Evolutionary conservation across 2,113 vertebrate species (phyloP).

Genomic region (Sclerurus mexicanus): DNA sequence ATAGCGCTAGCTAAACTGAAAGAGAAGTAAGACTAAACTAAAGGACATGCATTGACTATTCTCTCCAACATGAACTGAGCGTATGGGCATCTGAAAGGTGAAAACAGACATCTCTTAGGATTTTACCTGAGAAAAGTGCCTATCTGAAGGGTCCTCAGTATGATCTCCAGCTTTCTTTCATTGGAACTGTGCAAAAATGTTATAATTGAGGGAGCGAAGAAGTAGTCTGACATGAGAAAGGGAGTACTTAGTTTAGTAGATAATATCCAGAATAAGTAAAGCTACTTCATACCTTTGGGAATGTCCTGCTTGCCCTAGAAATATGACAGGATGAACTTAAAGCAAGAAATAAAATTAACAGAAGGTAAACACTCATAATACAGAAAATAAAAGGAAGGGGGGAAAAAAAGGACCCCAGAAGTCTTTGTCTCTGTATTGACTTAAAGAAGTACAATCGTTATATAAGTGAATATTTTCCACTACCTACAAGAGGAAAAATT

Average conservation of each 20-base stretch:
- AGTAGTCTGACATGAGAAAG: neutral
- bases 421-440: neutral
- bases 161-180: neutral
- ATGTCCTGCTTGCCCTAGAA: neutral
- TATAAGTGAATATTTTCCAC: neutral
- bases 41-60: neutral
- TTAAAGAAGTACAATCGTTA: neutral
- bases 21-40: neutral
- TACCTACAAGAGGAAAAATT: neutral
- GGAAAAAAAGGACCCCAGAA: accelerated
- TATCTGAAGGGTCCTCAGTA: neutral
- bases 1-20: neutral
- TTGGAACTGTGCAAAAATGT: neutral
- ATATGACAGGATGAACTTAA: neutral
- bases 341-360: neutral
- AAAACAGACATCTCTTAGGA: neutral
- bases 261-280: neutral
- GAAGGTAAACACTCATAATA: neutral
- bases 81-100: neutral
- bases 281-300: neutral
- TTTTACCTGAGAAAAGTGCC: neutral
- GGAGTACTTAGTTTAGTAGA: neutral
- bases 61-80: neutral
- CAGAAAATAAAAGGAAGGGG: neutral
- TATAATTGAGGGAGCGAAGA: neutral